These are phyloP conservation scores for Lutjanus erythropterus DNA, from an alignment of 2,113 vertebrate genomes.

Conservation along the genomic window DNA sequence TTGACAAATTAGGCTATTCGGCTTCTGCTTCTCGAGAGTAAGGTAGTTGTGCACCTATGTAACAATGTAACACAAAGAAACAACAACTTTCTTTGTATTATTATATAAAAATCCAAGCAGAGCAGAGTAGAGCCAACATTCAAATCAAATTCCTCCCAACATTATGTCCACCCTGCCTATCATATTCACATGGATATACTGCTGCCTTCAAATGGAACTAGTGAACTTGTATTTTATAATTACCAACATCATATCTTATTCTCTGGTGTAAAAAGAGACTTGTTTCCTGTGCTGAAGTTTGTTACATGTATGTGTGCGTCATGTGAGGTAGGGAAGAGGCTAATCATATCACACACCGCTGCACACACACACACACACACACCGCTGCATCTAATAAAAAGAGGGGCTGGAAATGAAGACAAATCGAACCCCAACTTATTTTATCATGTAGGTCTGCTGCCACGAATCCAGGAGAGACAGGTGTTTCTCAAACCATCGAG, in stretches of 20 bases:
- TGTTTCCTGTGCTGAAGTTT: neutral
- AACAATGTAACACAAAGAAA: too few species aligned
- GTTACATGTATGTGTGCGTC: neutral
- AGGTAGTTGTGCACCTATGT: too few species aligned
- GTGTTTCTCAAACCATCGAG: constrained; percentile 42
- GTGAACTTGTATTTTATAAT: too few species aligned
- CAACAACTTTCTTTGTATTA: too few species aligned
- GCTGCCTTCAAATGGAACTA: too few species aligned
- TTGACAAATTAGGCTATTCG: neutral
- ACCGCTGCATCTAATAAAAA: constrained; percentile 53
- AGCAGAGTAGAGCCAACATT: too few species aligned
- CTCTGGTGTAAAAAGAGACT: neutral
- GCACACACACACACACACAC: too few species aligned
- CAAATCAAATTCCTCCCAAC: too few species aligned
- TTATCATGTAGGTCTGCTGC: constrained; percentile 36
- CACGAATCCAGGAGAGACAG: constrained; percentile 53
- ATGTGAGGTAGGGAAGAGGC: neutral
- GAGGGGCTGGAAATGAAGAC: constrained; percentile 58
- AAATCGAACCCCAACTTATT: constrained; percentile 53
- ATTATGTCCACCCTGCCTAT: too few species aligned
- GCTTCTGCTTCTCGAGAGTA: neutral
- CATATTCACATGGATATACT: too few species aligned
- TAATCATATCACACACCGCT: constrained; percentile 48
- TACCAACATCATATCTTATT: neutral
- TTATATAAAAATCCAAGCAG: too few species aligned